Evolutionary conservation across 2,888 invertebrate species (phyloP), one percentile per base, ranked within the genome.

Genomic region (Macropis europaea): DNA sequence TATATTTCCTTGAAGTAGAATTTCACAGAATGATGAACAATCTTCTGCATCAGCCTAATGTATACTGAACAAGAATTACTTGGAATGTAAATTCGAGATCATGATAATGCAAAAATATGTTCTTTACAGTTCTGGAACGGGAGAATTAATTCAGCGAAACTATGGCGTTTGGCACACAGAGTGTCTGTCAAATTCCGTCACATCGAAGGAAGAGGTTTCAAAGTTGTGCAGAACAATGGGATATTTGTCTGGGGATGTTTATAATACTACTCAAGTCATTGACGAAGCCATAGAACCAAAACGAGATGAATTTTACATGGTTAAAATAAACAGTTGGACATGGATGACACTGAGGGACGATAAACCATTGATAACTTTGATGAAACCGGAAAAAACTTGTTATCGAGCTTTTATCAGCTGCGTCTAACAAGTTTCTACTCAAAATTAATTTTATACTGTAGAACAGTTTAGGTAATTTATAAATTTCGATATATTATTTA

Each of bases 121-220:
- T 30, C 11, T 34, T 66, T 28, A 3, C 36, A 77, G 93, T 52
- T 85, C 90, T 9, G 92, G 93, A n/a, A 92, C 91, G 11, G 95
- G 95, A 0, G 94, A 95, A 90, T 92, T 95, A 0, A 91, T 94
- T 52, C 90, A 92, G 3, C 92, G 93, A 45, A 92, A 93, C 0
- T 93, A 93, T 73, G 95, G 95, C 11, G 90, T 94, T 6, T 95
- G 95, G 95, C 93, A 94, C 77, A 91, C 94, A 0, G 94, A 94
- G 84, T 95, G 95, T 83, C 94, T 93, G 77, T 87, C 92, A 0
- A 56, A 53, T 3, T 78, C 82, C 1, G 9, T 82, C 0, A 34
- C 59, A 3, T n/a, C 81, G 5, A 40, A 74, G 3, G 42, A 73
- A 0, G 91, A 93, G 54, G 87, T 93, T 2, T 92, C 93, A 80